Evolutionary conservation across 1,140 invertebrate species (phyloP), one percentile per base, ranked within the genome.

Genomic region (Steinernema feltiae): DNA sequence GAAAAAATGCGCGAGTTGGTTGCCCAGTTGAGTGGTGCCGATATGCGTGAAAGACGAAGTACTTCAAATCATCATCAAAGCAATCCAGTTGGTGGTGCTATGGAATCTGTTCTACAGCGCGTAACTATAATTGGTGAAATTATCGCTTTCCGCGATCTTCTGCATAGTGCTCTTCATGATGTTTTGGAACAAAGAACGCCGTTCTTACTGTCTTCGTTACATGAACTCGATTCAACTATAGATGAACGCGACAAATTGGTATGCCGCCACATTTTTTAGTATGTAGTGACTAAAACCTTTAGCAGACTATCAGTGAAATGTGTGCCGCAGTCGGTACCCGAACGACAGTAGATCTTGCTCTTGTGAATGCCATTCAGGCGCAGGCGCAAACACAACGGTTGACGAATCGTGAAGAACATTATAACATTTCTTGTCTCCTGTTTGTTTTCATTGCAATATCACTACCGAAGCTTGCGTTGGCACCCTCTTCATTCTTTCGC

Each of bases 391-490:
- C 90, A 89, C 48, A 75, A 70, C 73, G 48, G 24, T 69, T 63
- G n/a, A 73, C 63, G 70, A 73, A 76, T 72, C 82, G 93, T 76
- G 94, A 97, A 79, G 92, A 94, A 83, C 95, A 99, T 82, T 97
- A 99, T 89, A 89, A 94, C 18, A 89, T 95, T 30, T 93, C 96
- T 0, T 99, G 96, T 87, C 88, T 99, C 2, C 87, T 99, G 24
- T 97, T 99, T 94, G 97, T 99, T 1, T 99, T 98, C 88, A 93
- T 99, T 0, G 97, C 97, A 0, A 95, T 99, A 31, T 95, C 95
- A 0, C 92, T 99, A 81, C 96, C 97, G 1, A 94, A 95, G 87
- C 89, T 99, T n/a, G 94, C 96, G 0, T 90, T 93, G 72, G 92
- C 90, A 80, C 95, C 97, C 71, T 91, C 91, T 69, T 94, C 93